Conservation (phyloP, 2,888 invertebrate genomes). For the Chorisops tibialis region DNA sequence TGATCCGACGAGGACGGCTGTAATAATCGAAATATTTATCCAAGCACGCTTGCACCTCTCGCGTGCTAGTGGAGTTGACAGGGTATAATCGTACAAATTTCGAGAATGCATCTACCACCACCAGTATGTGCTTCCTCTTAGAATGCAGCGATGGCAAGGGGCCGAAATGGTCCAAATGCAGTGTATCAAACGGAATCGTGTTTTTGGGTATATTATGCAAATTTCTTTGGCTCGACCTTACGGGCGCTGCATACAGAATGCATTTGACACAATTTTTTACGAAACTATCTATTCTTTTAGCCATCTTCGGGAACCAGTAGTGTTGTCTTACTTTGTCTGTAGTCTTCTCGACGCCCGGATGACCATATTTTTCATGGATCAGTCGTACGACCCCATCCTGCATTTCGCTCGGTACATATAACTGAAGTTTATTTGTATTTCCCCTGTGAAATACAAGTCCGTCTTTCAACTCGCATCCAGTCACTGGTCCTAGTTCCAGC, state of each 20-base stretch:
- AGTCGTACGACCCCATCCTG: not conserved
- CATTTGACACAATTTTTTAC: too few relatives aligned
- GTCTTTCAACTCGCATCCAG: not conserved
- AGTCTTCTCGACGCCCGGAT: too few relatives aligned
- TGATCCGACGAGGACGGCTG: not conserved
- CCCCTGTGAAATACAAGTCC: not conserved
- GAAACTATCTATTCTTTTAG: too few relatives aligned
- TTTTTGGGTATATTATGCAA: too few relatives aligned
- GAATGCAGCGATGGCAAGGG: slow-evolving; percentile 31
- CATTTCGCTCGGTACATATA: not conserved
- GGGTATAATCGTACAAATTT: not conserved
- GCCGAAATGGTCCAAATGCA: slow-evolving; percentile 16
- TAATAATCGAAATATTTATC: not conserved
- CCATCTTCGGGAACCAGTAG: not conserved
- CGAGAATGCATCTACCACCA: slow-evolving; percentile 28
- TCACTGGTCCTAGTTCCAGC: too few relatives aligned
- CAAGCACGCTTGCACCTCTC: not conserved
- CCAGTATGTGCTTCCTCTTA: slow-evolving; percentile 29
- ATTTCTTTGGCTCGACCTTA: too few relatives aligned
- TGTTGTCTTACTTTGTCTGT: too few relatives aligned
- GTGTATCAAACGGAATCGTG: too few relatives aligned
- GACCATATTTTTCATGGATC: too few relatives aligned
- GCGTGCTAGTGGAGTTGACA: not conserved
- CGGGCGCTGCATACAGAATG: slow-evolving; percentile 30
- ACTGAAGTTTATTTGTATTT: not conserved